Percentiles rank a stretch among this genome's conserved stretches.
Evolutionary conservation across 2,888 invertebrate species (phyloP).

Genomic region (Lasioglossum villosulum): DNA sequence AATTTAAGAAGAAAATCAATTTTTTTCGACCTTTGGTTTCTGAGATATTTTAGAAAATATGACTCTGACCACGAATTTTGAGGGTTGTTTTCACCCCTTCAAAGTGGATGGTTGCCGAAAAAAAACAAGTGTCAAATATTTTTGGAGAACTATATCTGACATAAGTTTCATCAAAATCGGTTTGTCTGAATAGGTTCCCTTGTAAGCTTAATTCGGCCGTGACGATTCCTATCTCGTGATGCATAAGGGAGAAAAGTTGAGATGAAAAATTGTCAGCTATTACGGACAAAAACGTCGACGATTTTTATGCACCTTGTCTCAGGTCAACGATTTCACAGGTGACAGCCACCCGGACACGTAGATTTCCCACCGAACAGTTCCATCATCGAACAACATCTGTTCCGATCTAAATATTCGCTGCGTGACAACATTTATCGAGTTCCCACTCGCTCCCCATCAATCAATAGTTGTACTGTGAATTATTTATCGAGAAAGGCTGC

Average conservation of each 20-base stretch:
- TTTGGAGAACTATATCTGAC: too few species aligned
- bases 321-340: not conserved
- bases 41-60: too few species aligned
- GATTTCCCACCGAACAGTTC: not conserved
- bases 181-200: too few species aligned
- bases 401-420: slow-evolving; percentile 23
- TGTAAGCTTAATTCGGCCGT: too few species aligned
- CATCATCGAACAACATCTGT: not conserved
- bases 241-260: too few species aligned
- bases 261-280: not conserved
- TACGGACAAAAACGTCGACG: not conserved
- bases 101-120: too few species aligned
- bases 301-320: not conserved
- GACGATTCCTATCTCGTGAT: not conserved
- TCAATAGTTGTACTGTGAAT: not conserved
- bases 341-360: not conserved
- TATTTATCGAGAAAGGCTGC: not conserved
- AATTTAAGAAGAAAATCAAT: too few species aligned
- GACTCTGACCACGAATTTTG: too few species aligned
- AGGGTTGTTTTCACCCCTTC: too few species aligned
- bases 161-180: too few species aligned
- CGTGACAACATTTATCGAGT: slow-evolving; percentile 6
- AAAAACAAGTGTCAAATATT: too few species aligned
- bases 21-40: too few species aligned
- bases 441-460: not conserved